phyloP scores from a whole-genome alignment of 2,113 vertebrate species.

The Trogon melanurus region DNA sequence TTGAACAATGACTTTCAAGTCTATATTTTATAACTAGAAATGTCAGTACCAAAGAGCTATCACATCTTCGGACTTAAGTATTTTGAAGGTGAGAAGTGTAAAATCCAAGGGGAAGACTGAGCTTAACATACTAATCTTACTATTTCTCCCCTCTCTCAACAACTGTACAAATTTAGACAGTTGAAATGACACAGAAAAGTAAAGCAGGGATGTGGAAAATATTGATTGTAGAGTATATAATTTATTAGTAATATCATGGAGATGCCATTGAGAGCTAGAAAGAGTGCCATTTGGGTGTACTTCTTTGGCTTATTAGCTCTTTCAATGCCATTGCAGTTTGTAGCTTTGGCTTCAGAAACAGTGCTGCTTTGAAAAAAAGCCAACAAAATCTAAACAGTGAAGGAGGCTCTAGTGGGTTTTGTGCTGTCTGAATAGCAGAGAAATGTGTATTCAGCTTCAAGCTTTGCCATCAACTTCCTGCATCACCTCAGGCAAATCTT shows the following conservation, averaged over 20 bases:
- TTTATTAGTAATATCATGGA: background rate
- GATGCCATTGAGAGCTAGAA: background rate
- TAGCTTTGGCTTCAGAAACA: conserved; percentile 27
- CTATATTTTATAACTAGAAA: background rate
- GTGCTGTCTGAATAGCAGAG: conserved; percentile 24
- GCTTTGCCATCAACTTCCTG: conserved; percentile 59
- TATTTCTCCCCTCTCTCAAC: background rate
- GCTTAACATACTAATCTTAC: background rate
- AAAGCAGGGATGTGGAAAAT: background rate
- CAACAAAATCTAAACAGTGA: conserved; percentile 23
- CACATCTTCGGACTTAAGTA: background rate
- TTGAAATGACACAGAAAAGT: background rate
- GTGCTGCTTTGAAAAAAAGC: conserved; percentile 35
- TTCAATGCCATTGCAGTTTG: conserved; percentile 16
- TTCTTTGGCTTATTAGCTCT: conserved; percentile 25
- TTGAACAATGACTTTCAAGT: background rate
- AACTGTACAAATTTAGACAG: background rate
- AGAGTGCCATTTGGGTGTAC: conserved; percentile 1
- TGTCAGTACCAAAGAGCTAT: background rate
- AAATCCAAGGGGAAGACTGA: background rate
- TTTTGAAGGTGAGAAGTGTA: background rate
- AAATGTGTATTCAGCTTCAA: conserved; percentile 54
- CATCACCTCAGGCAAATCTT: conserved; percentile 67
- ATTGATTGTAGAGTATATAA: background rate
- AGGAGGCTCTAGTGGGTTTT: conserved; percentile 14